Percentiles rank a stretch among this genome's conserved stretches.
Conservation (phyloP, 2,113 vertebrate species). For the Zapornia atra region DNA sequence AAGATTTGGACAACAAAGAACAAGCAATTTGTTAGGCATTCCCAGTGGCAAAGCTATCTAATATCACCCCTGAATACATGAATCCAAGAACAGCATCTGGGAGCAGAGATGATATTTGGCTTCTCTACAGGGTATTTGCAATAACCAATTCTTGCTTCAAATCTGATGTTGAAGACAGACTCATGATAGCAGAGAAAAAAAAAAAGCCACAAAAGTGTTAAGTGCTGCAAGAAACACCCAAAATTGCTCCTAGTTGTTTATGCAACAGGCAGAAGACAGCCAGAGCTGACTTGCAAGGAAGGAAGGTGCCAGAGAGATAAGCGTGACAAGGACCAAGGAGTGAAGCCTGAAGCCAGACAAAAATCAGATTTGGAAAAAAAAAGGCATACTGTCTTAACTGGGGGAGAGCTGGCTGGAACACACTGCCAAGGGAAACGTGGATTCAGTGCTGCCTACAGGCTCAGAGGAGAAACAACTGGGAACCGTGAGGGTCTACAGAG, state of each 20-base stretch:
- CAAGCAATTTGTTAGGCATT: slow-evolving; percentile 2
- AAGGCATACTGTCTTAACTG: background rate
- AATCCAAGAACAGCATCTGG: background rate
- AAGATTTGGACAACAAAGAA: background rate
- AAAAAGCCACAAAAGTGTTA: background rate
- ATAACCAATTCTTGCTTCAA: background rate
- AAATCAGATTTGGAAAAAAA: background rate
- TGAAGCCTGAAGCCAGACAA: background rate
- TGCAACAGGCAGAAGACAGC: background rate
- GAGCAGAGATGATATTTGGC: background rate
- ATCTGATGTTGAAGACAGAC: background rate
- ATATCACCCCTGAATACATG: background rate
- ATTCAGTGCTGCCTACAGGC: background rate
- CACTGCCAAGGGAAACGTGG: background rate
- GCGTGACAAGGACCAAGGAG: background rate
- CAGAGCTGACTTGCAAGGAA: background rate
- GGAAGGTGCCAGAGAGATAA: background rate
- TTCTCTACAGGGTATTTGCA: background rate
- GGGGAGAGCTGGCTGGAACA: background rate
- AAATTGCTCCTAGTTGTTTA: background rate
- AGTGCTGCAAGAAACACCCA: background rate
- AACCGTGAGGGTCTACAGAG: background rate
- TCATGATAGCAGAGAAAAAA: background rate
- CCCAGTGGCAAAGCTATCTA: background rate
- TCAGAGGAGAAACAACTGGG: background rate